Base-by-base conservation (phyloP, 2,888 invertebrate genomes). In the Mamestra brassicae region DNA sequence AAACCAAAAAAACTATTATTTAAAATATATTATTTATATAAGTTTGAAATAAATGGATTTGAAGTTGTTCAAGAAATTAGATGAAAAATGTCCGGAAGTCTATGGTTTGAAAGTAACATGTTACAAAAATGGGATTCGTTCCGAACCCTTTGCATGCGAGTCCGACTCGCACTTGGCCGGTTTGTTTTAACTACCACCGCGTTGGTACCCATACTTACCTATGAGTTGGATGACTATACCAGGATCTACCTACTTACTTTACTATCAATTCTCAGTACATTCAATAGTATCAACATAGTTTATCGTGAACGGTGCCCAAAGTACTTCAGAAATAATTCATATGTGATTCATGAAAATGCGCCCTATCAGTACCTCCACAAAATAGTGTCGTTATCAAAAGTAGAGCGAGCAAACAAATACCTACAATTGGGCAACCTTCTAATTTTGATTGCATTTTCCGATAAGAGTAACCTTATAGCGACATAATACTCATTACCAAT, bases 361-460 rank as follows among this genome's bases (percentile, higher is more conserved):
- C 63, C 78, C 68, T 84, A 84, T 82, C 76, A 73, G 70, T 74
- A 63, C 58, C 55, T 55, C 63, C 65, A 76, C 69, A 78, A 38
- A 77, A 76, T 77, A 80, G 50, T 62, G 70, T 66, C 85, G 85
- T 90, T 91, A 92, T 92, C 91, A 90, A 90, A 93, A 90, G 87
- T 93, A 87, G 93, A 89, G 85, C 92, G 88, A 86, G 88, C 88
- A 89, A 91, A 89, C 89, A 90, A 75, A 76, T 83, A 72, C 80
- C 62, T 84, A 88, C 85, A 89, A 91, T 92, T 92, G 88, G 88
- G 90, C 89, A 93, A 93, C 90, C 90, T 88, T 89, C 90, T 91
- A 90, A 88, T 89, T 88, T 88, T 85, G 88, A 90, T 90, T 88
- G 87, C 86, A 87, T 87, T 84, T 85, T 80, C 78, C 71, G 85